Conservation (phyloP, 2,888 invertebrate species). For the Eupeodes latifasciatus region DNA sequence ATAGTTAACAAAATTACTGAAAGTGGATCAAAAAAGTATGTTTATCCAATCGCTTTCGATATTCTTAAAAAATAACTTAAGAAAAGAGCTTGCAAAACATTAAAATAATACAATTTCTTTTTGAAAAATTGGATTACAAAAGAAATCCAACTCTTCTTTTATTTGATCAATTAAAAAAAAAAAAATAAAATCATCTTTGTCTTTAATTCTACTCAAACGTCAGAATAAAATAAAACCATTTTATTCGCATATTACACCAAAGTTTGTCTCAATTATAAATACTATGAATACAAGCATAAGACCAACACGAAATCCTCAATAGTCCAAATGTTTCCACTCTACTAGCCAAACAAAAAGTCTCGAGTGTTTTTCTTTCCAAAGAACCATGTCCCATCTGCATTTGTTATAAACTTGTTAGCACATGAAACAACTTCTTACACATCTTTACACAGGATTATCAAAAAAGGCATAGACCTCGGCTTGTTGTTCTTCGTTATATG, state of each 20-base stretch:
- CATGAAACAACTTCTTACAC: slow-evolving; percentile 29
- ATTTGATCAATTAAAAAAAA: too few species aligned
- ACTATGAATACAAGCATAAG: not conserved
- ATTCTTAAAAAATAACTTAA: too few species aligned
- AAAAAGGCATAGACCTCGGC: not conserved
- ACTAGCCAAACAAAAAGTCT: slow-evolving; percentile 5
- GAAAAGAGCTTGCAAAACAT: too few species aligned
- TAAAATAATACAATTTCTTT: too few species aligned
- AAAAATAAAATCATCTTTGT: too few species aligned
- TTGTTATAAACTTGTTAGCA: not conserved
- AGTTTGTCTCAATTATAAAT: not conserved
- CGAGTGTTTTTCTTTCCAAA: slow-evolving; percentile 27
- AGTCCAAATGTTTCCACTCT: not conserved
- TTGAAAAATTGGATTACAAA: too few species aligned
- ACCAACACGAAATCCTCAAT: not conserved
- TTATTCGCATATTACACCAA: not conserved
- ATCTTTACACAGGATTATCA: slow-evolving; percentile 26
- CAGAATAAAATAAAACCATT: not conserved
- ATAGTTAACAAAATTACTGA: too few species aligned
- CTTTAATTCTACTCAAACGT: too few species aligned
- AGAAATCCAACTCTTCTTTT: too few species aligned
- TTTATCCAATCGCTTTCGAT: too few species aligned
- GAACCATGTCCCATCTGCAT: slow-evolving; percentile 1
- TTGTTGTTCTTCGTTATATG: slow-evolving; percentile 2
- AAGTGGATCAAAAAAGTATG: too few species aligned